Evolutionary conservation across 2,888 invertebrate genomes (phyloP).

Genomic region (Carcina quercana): DNA sequence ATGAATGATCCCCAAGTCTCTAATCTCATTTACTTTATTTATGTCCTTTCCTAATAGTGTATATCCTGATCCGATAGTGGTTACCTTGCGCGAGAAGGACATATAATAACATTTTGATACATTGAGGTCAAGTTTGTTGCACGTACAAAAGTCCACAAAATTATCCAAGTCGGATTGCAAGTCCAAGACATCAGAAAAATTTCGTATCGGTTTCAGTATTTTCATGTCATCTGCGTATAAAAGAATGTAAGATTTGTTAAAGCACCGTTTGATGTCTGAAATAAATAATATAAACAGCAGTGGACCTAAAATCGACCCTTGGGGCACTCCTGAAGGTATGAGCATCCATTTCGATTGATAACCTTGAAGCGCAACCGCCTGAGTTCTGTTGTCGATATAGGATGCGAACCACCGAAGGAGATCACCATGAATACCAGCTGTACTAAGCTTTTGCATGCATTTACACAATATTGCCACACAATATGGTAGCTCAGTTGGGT

Average conservation of each 20-base stretch:
- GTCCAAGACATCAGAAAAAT: too few species aligned
- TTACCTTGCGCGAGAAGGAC: too few species aligned
- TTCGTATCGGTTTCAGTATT: conserved; percentile 1
- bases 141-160: too few species aligned
- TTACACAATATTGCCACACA: too few species aligned
- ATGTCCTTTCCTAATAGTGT: too few species aligned
- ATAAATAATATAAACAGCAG: conserved; percentile 2
- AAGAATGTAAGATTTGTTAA: background rate
- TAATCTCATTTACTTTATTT: too few species aligned
- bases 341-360: background rate
- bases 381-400: background rate
- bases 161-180: too few species aligned
- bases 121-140: too few species aligned
- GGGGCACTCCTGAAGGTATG: conserved; percentile 1
- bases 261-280: background rate
- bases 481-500: too few species aligned
- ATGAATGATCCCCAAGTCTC: too few species aligned
- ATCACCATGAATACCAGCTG: background rate
- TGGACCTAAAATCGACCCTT: conserved; percentile 2
- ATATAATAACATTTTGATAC: too few species aligned
- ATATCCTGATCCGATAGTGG: too few species aligned
- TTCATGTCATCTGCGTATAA: conserved; percentile 3
- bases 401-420: conserved; percentile 1
- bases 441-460: background rate
- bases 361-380: background rate